Conservation (phyloP, 2,888 invertebrate species). For the Aspidiotus rigidus region DNA sequence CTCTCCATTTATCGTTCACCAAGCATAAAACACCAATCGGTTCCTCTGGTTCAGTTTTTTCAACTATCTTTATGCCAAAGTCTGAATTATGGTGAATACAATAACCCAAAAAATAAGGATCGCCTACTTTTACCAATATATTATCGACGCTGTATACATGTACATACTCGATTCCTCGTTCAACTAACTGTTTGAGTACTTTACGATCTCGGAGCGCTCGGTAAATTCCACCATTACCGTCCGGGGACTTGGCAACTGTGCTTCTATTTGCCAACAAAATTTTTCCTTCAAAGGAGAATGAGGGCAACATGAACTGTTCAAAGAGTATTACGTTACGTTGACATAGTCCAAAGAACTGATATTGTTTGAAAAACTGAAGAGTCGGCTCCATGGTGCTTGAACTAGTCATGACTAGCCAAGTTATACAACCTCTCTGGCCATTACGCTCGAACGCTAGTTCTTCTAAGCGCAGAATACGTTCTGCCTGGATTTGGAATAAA, state of each 20-base stretch:
- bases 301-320: slow-evolving; percentile 86
- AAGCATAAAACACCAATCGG: slow-evolving; percentile 93
- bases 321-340: slow-evolving; percentile 76
- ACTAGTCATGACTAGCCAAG: slow-evolving; percentile 96
- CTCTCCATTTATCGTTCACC: slow-evolving; percentile 81
- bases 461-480: slow-evolving; percentile 71
- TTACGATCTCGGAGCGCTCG: slow-evolving; percentile 64
- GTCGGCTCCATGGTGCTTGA: slow-evolving; percentile 85
- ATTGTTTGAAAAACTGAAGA: slow-evolving; percentile 62
- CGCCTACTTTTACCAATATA: slow-evolving; percentile 93
- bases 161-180: slow-evolving; percentile 72
- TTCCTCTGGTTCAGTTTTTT: slow-evolving; percentile 82
- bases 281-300: slow-evolving; percentile 87
- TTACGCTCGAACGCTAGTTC: slow-evolving; percentile 52
- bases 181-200: slow-evolving; percentile 68
- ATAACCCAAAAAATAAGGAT: slow-evolving; percentile 92
- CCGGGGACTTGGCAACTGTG: slow-evolving; percentile 79
- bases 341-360: slow-evolving; percentile 78
- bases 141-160: slow-evolving; percentile 99
- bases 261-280: slow-evolving; percentile 74
- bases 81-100: slow-evolving; percentile 82
- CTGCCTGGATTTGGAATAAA: slow-evolving; percentile 91
- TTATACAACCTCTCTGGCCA: slow-evolving; percentile 50
- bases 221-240: slow-evolving; percentile 83
- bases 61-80: slow-evolving; percentile 93